Evolutionary conservation across 2,113 vertebrate species (phyloP), one percentile per base, ranked within the genome.

Genomic region (Merops nubicus): DNA sequence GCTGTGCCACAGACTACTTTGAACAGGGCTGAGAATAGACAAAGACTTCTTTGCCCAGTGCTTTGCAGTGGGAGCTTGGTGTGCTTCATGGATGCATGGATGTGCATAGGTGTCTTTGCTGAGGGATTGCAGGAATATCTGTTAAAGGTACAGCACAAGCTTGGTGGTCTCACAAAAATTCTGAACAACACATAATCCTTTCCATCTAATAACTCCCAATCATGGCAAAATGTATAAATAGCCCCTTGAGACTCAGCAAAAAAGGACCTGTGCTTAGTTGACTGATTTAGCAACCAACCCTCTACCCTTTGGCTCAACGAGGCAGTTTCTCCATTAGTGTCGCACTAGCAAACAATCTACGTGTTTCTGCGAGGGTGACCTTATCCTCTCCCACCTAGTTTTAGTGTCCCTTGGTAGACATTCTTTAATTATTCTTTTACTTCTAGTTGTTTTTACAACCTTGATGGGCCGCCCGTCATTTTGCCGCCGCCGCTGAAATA

Each of bases 361-460:
- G 40, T 36, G 3, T 89, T 91, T 84, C 94, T 94, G 26, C 1
- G 4, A 79, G 69, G 42, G 80, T 94, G 96, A 88, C 88, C 86
- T 88, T 79, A 86, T 81, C 64, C 88, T 8, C 53, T 92, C 86
- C 93, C 48, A 0, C 93, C 96, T 93, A 82, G 86, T 92, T 96
- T 97, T 95, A 94, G 82, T 73, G 72, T 94, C 91, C 92, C 83
- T 64, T 84, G 93, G 73, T 97, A 93, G 88, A 82, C 11, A 13
- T 91, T 91, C 77, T 63, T 88, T 92, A 75, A 75, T 88, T 73
- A 60, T 67, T 60, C 86, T 64, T 96, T 91, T 68, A 69, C 84
- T 95, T 38, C 36, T 67, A 21, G 23, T 64, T 22, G 22, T 47
- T 73, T 96, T 93, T 75, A 89, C 77, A 96, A 65, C 91, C 92